A percentile compares a stretch with the other conserved stretches of the same genome.
These are phyloP conservation scores for Blera fallax DNA, from an alignment of 2,888 invertebrate genomes.

Conservation along the genomic window DNA sequence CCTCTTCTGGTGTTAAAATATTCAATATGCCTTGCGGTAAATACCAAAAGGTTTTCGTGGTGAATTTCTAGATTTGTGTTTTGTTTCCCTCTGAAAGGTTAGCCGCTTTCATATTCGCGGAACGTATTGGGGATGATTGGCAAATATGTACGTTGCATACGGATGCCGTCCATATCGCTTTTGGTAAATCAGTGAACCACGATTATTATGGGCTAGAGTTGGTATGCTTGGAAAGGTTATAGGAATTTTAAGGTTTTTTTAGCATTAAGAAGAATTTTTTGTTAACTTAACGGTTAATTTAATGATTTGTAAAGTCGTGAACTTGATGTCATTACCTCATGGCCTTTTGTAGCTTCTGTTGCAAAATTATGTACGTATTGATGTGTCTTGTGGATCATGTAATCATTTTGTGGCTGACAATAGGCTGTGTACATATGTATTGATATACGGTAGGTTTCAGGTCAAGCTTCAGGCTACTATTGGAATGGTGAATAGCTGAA, in stretches of 20 bases:
- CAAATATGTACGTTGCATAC: slow-evolving; percentile 1
- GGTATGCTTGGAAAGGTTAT: not conserved
- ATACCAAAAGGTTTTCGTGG: slow-evolving; percentile 24
- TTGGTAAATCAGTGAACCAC: not conserved
- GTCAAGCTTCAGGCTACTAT: too few relatives aligned
- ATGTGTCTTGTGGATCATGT: too few relatives aligned
- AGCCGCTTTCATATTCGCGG: not conserved
- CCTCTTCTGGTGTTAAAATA: slow-evolving; percentile 55
- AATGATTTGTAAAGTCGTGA: not conserved
- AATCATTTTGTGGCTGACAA: too few relatives aligned
- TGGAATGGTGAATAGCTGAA: too few relatives aligned
- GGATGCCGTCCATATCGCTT: not conserved
- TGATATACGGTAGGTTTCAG: too few relatives aligned
- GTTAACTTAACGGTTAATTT: not conserved
- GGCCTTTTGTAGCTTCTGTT: not conserved
- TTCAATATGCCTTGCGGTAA: slow-evolving; percentile 3
- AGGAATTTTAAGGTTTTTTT: not conserved
- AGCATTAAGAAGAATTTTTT: not conserved
- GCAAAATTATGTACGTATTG: not conserved
- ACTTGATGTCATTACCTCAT: not conserved
- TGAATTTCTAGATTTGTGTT: not conserved
- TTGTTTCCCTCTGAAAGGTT: not conserved
- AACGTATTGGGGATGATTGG: not conserved
- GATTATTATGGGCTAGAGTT: not conserved
- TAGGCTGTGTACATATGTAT: too few relatives aligned